Evolutionary conservation across 1,140 invertebrate species (phyloP).

Genomic region (Callitettix versicolor): DNA sequence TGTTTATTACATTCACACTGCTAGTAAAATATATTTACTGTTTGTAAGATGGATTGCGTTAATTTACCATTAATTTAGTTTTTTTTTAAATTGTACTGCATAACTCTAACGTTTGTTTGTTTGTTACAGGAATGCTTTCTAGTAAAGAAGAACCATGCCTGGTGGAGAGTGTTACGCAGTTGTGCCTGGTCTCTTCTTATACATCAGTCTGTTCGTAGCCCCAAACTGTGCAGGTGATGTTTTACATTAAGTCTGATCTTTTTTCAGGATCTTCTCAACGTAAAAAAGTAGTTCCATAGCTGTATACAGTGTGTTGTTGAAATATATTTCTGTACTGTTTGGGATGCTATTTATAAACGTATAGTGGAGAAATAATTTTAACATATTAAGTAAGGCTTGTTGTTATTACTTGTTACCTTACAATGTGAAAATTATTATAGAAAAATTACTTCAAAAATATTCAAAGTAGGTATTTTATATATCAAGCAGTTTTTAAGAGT

Average conservation of each 20-base stretch:
- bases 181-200: background rate
- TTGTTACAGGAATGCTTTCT: constrained; percentile 8
- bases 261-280: background rate
- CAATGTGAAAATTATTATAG: background rate
- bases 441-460: background rate
- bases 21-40: too few relatives aligned
- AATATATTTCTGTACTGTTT: background rate
- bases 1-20: too few relatives aligned
- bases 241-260: background rate
- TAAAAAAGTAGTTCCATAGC: background rate
- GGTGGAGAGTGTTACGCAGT: too few relatives aligned
- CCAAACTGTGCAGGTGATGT: background rate
- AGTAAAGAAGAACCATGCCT: constrained; percentile 3
- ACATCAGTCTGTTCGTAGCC: constrained; percentile 2
- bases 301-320: background rate
- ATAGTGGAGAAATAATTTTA: background rate
- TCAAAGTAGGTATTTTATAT: too few relatives aligned
- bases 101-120: background rate
- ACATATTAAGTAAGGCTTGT: too few relatives aligned
- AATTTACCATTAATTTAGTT: too few relatives aligned
- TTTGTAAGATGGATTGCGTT: too few relatives aligned
- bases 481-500: too few relatives aligned
- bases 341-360: too few relatives aligned
- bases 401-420: too few relatives aligned
- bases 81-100: too few relatives aligned